phyloP scores from a whole-genome alignment of 2,113 vertebrate genomes.

The Gasterosteus aculeatus region DNA sequence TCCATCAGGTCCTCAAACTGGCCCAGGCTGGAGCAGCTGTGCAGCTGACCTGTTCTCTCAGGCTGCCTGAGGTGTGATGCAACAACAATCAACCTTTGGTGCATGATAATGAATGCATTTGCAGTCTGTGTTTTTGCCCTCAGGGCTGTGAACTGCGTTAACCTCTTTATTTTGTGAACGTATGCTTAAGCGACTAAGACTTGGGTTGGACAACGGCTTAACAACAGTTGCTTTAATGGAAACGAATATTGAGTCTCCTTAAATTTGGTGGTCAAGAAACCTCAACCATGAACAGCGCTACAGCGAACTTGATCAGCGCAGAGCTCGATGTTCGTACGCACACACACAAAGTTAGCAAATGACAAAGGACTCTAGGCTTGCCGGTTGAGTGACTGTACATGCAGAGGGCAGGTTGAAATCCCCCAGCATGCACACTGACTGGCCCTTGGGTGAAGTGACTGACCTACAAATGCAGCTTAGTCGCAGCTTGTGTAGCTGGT shows the following conservation, averaged over 20 bases:
- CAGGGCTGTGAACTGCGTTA: constrained; percentile 39
- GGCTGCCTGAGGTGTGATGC: constrained; percentile 57
- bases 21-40: constrained; percentile 59
- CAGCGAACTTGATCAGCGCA: background rate
- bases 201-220: background rate
- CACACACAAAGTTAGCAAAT: constrained; percentile 53
- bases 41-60: constrained; percentile 56
- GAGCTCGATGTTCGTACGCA: background rate
- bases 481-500: constrained; percentile 41
- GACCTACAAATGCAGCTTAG: constrained; percentile 76
- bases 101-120: constrained; percentile 65
- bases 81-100: constrained; percentile 64
- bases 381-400: constrained; percentile 57
- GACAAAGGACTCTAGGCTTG: constrained; percentile 48
- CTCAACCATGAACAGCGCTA: background rate
- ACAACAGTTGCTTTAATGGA: background rate
- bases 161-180: constrained; percentile 34
- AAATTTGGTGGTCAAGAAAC: background rate
- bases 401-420: constrained; percentile 59
- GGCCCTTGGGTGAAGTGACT: constrained; percentile 54
- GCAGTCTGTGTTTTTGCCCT: constrained; percentile 57
- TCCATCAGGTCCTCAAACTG: constrained; percentile 54
- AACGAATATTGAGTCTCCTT: constrained; percentile 4
- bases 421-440: constrained; percentile 47
- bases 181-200: background rate